These are phyloP conservation scores for Drosophila kanapiae DNA, from an alignment of 1,140 invertebrate species.

Conservation along the genomic window DNA sequence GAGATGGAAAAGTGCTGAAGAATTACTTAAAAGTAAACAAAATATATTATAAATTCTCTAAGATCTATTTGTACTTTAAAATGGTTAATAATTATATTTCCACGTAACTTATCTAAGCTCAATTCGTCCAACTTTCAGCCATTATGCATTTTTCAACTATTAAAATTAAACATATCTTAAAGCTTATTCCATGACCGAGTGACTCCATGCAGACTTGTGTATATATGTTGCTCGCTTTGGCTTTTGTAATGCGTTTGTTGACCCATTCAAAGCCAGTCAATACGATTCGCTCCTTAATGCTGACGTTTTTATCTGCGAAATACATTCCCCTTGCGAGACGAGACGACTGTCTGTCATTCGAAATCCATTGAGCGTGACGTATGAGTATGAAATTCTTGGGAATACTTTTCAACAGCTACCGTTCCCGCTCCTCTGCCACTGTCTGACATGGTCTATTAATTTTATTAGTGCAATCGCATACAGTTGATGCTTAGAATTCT, in stretches of 20 bases:
- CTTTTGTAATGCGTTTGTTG: constrained; percentile 48
- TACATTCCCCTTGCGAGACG: background rate
- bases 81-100: no score
- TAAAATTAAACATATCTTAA: background rate
- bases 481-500: constrained; percentile 8
- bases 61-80: no score
- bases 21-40: no score
- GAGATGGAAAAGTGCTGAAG: no score
- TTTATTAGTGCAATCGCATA: constrained; percentile 61
- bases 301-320: constrained; percentile 36
- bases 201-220: background rate
- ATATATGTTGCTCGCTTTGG: background rate
- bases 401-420: constrained; percentile 3
- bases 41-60: no score
- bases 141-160: no score
- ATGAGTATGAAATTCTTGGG: constrained; percentile 53
- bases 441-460: constrained; percentile 68
- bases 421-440: background rate
- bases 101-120: no score
- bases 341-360: constrained; percentile 34
- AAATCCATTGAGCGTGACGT: constrained; percentile 65
- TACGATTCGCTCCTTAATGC: constrained; percentile 29
- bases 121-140: no score
- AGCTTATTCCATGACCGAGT: background rate
- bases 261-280: constrained; percentile 46